Evolutionary conservation across 2,888 invertebrate genomes (phyloP).

Genomic region (Idaea dimidiata): DNA sequence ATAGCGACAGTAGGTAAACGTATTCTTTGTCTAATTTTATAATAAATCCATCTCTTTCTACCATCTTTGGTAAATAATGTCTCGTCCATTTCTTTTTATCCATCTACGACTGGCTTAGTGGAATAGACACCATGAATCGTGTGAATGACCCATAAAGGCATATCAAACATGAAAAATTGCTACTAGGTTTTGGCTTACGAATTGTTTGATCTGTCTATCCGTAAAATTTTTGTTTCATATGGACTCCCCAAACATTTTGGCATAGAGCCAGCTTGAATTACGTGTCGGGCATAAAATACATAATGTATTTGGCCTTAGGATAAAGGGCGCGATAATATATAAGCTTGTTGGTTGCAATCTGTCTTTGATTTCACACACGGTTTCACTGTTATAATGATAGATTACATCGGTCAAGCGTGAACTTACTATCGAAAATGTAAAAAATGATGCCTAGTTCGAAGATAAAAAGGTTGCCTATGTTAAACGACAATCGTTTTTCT

Average conservation of each 20-base stretch:
- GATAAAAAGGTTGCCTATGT: constrained; percentile 7
- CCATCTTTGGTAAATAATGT: too few relatives aligned
- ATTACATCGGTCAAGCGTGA: constrained; percentile 22
- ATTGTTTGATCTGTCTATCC: not conserved
- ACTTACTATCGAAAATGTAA: constrained; percentile 5
- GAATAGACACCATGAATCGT: not conserved
- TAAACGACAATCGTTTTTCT: constrained; percentile 5
- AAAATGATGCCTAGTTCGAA: not conserved
- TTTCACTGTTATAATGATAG: constrained; percentile 39
- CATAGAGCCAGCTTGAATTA: constrained; percentile 25
- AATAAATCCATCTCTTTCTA: too few relatives aligned
- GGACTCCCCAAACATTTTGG: constrained; percentile 20
- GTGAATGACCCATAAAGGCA: not conserved
- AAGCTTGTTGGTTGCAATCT: constrained; percentile 30
- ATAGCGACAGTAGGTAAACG: too few relatives aligned
- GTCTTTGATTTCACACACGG: constrained; percentile 45
- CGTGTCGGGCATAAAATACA: constrained; percentile 21
- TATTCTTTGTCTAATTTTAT: too few relatives aligned
- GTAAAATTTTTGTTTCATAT: constrained; percentile 14
- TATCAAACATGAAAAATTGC: not conserved
- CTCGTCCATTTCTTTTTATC: too few relatives aligned
- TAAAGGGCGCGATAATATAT: constrained; percentile 19
- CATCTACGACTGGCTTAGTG: too few relatives aligned
- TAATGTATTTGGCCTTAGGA: constrained; percentile 20
- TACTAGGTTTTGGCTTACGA: not conserved